Percentiles rank a stretch among this genome's conserved stretches.
These are phyloP conservation scores for Coendou prehensilis DNA, from an alignment of 2,797 vertebrate genomes.

Conservation along the genomic window DNA sequence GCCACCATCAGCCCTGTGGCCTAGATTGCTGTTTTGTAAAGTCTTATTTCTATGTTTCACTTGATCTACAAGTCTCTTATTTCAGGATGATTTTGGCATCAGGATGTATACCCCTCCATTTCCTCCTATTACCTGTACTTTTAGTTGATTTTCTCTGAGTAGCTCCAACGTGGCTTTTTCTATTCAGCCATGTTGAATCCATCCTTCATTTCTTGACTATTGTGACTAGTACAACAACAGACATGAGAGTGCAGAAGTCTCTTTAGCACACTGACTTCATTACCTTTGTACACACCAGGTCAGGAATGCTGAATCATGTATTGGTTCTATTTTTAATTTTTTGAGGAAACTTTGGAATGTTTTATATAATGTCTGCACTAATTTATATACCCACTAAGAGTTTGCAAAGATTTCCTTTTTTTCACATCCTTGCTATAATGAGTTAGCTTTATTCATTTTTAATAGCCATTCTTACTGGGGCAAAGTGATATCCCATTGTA, in stretches of 20 bases:
- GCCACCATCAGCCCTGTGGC: no score
- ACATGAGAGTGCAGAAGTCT: background rate
- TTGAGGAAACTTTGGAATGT: background rate
- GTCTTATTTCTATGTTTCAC: no score
- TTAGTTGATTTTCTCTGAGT: no score
- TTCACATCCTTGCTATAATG: background rate
- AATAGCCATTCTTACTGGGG: background rate
- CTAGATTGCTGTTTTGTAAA: no score
- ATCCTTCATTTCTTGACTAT: background rate
- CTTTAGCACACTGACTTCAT: background rate
- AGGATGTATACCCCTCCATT: no score
- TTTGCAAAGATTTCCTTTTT: background rate
- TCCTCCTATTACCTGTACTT: no score
- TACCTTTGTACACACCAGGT: background rate
- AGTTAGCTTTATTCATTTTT: background rate
- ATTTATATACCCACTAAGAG: background rate
- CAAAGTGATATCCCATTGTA: background rate
- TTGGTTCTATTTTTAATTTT: background rate
- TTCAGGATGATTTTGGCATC: no score
- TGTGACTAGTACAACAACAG: background rate
- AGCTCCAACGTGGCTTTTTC: no score
- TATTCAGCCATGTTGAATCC: no score
- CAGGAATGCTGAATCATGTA: background rate
- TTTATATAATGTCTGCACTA: background rate
- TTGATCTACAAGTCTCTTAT: no score